Conservation (phyloP, 2,113 vertebrate species). For the Perccottus glenii region DNA sequence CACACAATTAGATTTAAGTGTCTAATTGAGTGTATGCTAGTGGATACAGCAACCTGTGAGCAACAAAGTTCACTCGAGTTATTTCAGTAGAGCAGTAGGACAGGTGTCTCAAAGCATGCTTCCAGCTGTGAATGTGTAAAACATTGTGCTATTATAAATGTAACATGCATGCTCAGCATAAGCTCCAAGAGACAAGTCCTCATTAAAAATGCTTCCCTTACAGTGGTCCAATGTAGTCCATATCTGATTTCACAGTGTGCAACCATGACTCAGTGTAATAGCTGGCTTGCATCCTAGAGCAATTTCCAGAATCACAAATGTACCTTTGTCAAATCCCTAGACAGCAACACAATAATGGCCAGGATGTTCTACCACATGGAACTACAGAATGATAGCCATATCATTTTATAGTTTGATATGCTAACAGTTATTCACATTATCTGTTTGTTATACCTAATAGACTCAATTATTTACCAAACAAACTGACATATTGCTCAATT, state of each 20-base stretch:
- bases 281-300: slow-evolving; percentile 57
- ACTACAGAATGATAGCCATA: slow-evolving; percentile 19
- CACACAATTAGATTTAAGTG: neutral
- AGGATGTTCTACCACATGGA: slow-evolving; percentile 21
- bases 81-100: slow-evolving; percentile 8
- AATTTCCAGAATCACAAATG: slow-evolving; percentile 65
- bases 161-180: slow-evolving; percentile 30
- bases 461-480: no score
- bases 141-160: neutral
- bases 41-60: slow-evolving; percentile 20
- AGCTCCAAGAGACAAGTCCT: slow-evolving; percentile 12
- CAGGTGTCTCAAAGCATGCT: slow-evolving; percentile 13
- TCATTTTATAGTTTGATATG: neutral
- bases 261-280: slow-evolving; percentile 64
- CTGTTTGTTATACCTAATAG: no score
- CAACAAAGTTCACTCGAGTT: slow-evolving; percentile 23
- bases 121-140: slow-evolving; percentile 32
- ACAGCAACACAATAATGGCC: slow-evolving; percentile 50
- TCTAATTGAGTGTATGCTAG: neutral
- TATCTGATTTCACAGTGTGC: slow-evolving; percentile 70
- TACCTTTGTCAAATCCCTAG: slow-evolving; percentile 43
- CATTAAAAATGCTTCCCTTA: slow-evolving; percentile 29
- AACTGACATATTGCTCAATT: no score
- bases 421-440: no score
- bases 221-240: slow-evolving; percentile 48